These are phyloP conservation scores for Spongilla lacustris DNA, from an alignment of 37 sponge, comb jelly and placozoan species.

Conservation along the genomic window DNA sequence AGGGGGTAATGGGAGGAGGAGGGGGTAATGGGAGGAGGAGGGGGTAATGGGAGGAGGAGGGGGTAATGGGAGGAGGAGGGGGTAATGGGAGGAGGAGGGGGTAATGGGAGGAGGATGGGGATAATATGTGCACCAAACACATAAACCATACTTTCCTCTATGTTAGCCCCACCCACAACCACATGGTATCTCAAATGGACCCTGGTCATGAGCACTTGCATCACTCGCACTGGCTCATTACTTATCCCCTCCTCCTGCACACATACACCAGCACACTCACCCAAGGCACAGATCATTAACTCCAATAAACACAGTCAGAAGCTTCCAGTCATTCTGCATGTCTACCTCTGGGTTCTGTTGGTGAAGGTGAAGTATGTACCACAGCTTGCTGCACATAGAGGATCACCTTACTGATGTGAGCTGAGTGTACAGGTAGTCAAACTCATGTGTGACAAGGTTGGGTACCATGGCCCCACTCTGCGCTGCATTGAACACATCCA, in stretches of 20 bases:
- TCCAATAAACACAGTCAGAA: constrained; percentile 77
- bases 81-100: no score
- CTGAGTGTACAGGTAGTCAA: constrained; percentile 57
- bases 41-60: no score
- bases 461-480: constrained; percentile 86
- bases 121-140: no score
- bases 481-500: constrained; percentile 86
- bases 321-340: constrained; percentile 87
- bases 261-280: constrained; percentile 10
- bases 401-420: constrained; percentile 36
- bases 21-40: no score
- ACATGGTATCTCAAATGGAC: no score
- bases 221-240: background rate
- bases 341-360: constrained; percentile 57
- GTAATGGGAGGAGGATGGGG: no score
- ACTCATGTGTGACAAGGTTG: constrained; percentile 70
- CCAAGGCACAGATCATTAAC: constrained; percentile 81
- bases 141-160: no score
- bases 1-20: no score
- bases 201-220: no score
- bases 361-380: background rate
- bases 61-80: no score
- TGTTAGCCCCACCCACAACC: no score
- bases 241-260: background rate
- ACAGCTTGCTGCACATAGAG: background rate